Base-by-base conservation (phyloP, 2,888 invertebrate species). In the Diaphora mendica region DNA sequence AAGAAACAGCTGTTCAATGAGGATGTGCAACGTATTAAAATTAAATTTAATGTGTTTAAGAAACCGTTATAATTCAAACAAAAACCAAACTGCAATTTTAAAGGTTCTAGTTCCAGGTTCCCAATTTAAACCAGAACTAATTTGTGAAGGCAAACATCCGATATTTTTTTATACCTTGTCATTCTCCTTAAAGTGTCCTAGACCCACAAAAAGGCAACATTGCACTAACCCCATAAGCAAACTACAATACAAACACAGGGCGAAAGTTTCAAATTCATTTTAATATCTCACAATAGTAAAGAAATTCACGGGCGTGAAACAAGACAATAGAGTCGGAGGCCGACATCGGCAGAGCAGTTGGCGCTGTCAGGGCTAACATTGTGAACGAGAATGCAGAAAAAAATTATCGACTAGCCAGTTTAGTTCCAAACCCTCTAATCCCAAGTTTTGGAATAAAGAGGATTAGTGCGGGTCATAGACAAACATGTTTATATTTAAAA, bases 201-300 rank as follows among this genome's bases (percentile, higher is more conserved):
- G 59, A n/a, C 59, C 59, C 15, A 26, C 15, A 59, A 26, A 80
- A 72, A 67, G 75, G 66, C 79, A 81, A 72, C 79, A 80, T 79
- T 82, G 82, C 90, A 90, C 89, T 88, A n/a, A 89, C 85, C 87
- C 89, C 87, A 86, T 87, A 89, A 89, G 83, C 89, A 90, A 91
- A 88, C 90, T 92, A 93, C 90, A 90, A 91, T 86, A 70, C 79
- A 94, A 93, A 94, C 92, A 92, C 93, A 89, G 83, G 85, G 89
- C 83, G 86, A 93, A 93, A 93, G 93, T 94, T 95, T 94, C 93
- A 94, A 95, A 95, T 94, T 94, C 94, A 94, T 94, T 95, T 95
- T 95, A 95, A 95, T 95, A 92, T 92, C 91, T 88, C 94, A 95
- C 93, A 95, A 93, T 93, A 93, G 91, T 94, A 94, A 93, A 94